phyloP scores from a whole-genome alignment of 2,113 vertebrate species.

The Prunella himalayana region DNA sequence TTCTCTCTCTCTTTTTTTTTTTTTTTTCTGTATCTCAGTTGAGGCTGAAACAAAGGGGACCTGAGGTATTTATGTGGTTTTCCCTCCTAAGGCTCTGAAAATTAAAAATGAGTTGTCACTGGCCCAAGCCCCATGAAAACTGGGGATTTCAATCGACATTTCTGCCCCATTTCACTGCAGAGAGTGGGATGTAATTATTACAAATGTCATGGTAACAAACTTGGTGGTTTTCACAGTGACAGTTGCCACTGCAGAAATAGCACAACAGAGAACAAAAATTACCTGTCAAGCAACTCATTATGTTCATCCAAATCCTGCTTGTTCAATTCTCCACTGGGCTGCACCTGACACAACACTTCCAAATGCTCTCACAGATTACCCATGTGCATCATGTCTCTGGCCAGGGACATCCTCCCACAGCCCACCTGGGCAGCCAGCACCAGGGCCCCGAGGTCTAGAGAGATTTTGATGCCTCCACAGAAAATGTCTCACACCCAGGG shows the following conservation, averaged over 20 bases:
- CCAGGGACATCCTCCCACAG: neutral
- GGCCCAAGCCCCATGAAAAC: conserved; percentile 51
- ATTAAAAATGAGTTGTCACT: conserved; percentile 63
- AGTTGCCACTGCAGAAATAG: conserved; percentile 66
- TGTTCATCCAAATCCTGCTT: conserved; percentile 33
- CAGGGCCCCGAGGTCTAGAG: neutral
- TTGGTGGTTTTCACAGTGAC: conserved; percentile 58
- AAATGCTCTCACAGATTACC: neutral
- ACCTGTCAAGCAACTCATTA: conserved; percentile 62
- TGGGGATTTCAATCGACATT: conserved; percentile 53
- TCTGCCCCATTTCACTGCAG: conserved; percentile 64
- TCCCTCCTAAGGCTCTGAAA: conserved; percentile 31
- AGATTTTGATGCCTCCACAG: neutral
- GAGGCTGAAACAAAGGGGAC: conserved; percentile 16
- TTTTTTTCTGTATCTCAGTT: neutral
- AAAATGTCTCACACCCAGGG: neutral
- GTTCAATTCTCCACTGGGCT: conserved; percentile 31
- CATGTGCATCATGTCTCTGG: fast-evolving
- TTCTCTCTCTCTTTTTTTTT: neutral
- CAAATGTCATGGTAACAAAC: conserved; percentile 70
- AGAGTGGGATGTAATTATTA: conserved; percentile 66
- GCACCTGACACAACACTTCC: conserved; percentile 31
- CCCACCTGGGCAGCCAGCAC: neutral
- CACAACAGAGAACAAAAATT: conserved; percentile 66
- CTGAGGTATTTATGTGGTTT: neutral